A percentile compares a stretch with the other conserved stretches of the same genome.
phyloP scores from a whole-genome alignment of 2,113 vertebrate genomes.

The Myxocyprinus asiaticus region DNA sequence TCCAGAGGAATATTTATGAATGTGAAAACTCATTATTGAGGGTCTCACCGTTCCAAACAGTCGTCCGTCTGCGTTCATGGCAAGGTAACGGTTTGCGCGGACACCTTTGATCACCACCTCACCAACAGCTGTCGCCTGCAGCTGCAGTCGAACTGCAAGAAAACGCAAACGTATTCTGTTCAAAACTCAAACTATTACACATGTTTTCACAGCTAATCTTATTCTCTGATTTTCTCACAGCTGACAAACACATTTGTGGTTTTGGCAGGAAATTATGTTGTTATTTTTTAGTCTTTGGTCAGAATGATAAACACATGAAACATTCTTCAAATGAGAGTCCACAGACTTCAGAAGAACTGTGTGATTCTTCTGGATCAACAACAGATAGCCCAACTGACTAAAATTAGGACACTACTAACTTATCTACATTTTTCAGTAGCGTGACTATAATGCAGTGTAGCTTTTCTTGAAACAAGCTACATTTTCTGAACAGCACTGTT shows the following conservation, averaged over 20 bases:
- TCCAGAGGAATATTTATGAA: too few species aligned
- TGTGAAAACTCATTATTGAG: neutral
- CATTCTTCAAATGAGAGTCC: neutral
- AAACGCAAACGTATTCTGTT: neutral
- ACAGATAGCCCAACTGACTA: too few species aligned
- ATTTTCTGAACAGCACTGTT: too few species aligned
- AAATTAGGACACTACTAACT: too few species aligned
- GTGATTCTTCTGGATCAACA: neutral
- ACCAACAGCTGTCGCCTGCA: conserved; percentile 92
- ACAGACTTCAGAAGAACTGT: neutral
- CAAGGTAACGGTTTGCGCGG: conserved; percentile 90
- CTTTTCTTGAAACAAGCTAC: too few species aligned
- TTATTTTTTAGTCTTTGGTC: too few species aligned
- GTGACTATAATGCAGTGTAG: too few species aligned
- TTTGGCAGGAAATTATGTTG: neutral
- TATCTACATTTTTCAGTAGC: too few species aligned
- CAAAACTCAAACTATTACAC: neutral
- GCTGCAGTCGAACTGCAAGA: conserved; percentile 87
- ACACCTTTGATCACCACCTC: conserved; percentile 95
- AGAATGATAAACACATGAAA: neutral
- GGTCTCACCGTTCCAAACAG: conserved; percentile 89
- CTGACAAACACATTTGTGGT: neutral
- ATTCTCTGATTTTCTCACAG: too few species aligned
- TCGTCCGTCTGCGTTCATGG: conserved; percentile 93
- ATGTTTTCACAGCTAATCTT: too few species aligned